phyloP scores from a whole-genome alignment of 1,140 invertebrate genomes.

The Scaptomyza graminum region DNA sequence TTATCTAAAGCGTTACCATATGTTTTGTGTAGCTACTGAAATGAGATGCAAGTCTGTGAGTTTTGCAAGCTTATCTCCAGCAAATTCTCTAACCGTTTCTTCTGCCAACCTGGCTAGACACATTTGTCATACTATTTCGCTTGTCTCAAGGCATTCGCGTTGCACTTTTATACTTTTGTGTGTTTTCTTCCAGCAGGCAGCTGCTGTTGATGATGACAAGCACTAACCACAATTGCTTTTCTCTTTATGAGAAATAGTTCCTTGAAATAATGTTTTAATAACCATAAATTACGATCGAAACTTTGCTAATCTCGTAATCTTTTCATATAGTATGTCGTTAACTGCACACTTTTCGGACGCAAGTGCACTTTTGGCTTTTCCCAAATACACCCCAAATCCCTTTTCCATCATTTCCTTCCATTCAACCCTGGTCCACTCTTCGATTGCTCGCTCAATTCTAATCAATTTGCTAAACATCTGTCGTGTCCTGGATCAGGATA shows the following conservation, averaged over 20 bases:
- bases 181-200: background rate
- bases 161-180: constrained; percentile 13
- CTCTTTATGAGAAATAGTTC: constrained; percentile 9
- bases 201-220: constrained; percentile 65
- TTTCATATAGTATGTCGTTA: constrained; percentile 56
- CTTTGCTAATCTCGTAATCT: constrained; percentile 66
- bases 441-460: constrained; percentile 44
- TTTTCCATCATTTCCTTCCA: constrained; percentile 39
- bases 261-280: constrained; percentile 32
- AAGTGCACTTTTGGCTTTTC: constrained; percentile 36
- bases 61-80: background rate
- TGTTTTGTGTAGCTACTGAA: constrained; percentile 6
- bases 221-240: constrained; percentile 55
- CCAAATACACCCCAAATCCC: background rate
- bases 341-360: constrained; percentile 34
- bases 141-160: constrained; percentile 4
- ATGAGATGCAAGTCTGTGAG: background rate
- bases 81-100: background rate
- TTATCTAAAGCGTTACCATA: constrained; percentile 60
- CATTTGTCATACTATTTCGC: constrained; percentile 69
- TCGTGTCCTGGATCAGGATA: constrained; percentile 56
- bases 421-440: constrained; percentile 53
- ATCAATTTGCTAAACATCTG: constrained; percentile 82
- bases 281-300: constrained; percentile 31
- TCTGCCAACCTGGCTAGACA: constrained; percentile 57